Evolutionary conservation across 2,888 invertebrate species (phyloP), one percentile per base, ranked within the genome.

Genomic region (Thereva unica): DNA sequence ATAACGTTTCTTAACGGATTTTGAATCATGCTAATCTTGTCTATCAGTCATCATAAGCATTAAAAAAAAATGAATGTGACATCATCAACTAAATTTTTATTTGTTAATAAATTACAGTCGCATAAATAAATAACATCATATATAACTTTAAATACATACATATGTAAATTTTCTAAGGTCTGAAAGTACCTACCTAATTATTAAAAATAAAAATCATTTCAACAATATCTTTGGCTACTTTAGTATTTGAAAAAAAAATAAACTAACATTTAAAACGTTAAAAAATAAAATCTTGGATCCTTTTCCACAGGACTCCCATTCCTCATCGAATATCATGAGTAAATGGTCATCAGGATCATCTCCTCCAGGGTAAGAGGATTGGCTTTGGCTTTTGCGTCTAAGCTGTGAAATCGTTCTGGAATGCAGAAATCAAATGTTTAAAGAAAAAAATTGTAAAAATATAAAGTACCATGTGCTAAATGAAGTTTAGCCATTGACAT

Each of bases 301-400:
- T 42, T 42, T 9, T 42, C 9, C 9, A 42, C 42, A 42, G 9
- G 10, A 47, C 49, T n/a, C 9, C 6, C 10, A 10, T 47, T 2
- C 2, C 23, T 23, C 23, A 23, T 23, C 23, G 23, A 12, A n/a
- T 34, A 68, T 70, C 70, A 87, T 71, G 86, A 85, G 80, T 86
- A 86, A 72, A 86, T 84, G 10, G 86, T 87, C 86, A 86, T 86
- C 76, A 87, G 79, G 73, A 87, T 86, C 85, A 86, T 85, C 84
- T 89, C 89, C 83, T 89, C 89, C 71, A 89, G 77, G 7, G 89
- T 87, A 68, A 89, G 80, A 47, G 89, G 89, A 78, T 88, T 89
- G 69, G 86, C 85, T 78, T 89, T 89, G 82, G 87, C 84, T 82
- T 89, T 89, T 45, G 87, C 85, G 75, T 89, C 89, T 71, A 90